A percentile compares a stretch with the other conserved stretches of the same genome.
Conservation (phyloP, 64 coral and sea anemone genomes). For the Platygyra sinensis region DNA sequence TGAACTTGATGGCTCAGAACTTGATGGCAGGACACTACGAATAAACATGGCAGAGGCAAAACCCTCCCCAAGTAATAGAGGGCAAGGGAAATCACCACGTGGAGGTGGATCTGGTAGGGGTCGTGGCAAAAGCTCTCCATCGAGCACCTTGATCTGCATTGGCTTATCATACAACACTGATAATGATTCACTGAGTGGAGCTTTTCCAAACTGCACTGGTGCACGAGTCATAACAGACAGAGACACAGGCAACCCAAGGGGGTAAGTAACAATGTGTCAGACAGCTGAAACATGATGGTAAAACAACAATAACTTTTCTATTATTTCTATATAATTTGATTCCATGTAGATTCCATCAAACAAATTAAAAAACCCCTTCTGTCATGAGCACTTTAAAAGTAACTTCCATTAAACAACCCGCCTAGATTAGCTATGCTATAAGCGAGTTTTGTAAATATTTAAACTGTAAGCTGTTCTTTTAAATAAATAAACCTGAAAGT, state of each 20-base stretch:
- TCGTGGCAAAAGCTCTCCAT: constrained; percentile 47
- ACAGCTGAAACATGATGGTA: too few species aligned
- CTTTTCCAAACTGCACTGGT: constrained; percentile 46
- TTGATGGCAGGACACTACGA: constrained; percentile 57
- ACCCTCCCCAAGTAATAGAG: constrained; percentile 12
- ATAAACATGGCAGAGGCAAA: constrained; percentile 46
- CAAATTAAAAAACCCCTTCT: too few species aligned
- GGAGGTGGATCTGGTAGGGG: constrained; percentile 26
- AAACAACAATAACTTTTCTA: too few species aligned
- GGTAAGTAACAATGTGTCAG: constrained; percentile 37
- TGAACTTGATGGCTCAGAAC: constrained; percentile 48
- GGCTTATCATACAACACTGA: constrained; percentile 75
- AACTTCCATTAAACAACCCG: too few species aligned
- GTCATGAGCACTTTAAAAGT: too few species aligned
- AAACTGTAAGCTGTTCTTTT: too few species aligned
- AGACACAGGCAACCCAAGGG: constrained; percentile 69
- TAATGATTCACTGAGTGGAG: constrained; percentile 47
- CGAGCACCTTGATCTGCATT: constrained; percentile 60
- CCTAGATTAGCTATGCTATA: too few species aligned
- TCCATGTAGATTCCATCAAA: too few species aligned
- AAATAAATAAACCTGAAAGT: too few species aligned
- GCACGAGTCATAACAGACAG: constrained; percentile 72
- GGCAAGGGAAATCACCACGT: not conserved
- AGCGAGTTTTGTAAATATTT: too few species aligned
- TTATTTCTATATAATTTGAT: too few species aligned